Evolutionary conservation across 2,113 vertebrate genomes (phyloP).

Genomic region (Platysteira castanea): DNA sequence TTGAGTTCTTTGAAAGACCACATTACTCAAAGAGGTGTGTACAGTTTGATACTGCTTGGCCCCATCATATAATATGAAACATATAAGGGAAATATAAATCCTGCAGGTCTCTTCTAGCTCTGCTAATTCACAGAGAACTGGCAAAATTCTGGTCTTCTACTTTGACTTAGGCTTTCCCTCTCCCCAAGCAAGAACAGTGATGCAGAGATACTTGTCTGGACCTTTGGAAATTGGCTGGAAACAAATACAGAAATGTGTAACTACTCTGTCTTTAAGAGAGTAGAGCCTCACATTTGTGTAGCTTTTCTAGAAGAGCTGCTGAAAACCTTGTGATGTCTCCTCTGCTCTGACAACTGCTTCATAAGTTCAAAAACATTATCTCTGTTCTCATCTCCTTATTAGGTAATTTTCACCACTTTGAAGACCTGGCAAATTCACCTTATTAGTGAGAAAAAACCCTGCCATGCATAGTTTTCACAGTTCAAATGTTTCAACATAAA

Average conservation of each 20-base stretch:
- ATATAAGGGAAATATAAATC: not conserved
- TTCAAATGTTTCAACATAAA: slow-evolving; percentile 35
- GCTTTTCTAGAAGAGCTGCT: not conserved
- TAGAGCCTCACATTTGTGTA: not conserved
- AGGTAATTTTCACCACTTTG: not conserved
- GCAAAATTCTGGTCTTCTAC: not conserved
- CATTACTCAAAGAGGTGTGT: not conserved
- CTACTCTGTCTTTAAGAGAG: not conserved
- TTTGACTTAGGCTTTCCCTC: not conserved
- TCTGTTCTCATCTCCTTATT: slow-evolving; percentile 2
- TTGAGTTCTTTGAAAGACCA: not conserved
- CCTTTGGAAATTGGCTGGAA: not conserved
- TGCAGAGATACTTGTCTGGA: not conserved
- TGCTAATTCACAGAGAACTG: not conserved
- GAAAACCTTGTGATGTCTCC: not conserved
- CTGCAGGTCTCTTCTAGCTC: not conserved
- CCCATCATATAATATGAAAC: not conserved
- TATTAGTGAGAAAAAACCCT: not conserved
- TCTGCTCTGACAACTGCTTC: not conserved
- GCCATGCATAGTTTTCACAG: not conserved
- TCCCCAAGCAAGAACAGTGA: not conserved
- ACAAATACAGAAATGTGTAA: not conserved
- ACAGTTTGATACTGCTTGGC: not conserved
- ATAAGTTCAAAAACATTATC: not conserved
- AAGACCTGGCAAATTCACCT: not conserved